phyloP scores from a whole-genome alignment of 2,888 invertebrate genomes.

The Bellardia pandia region DNA sequence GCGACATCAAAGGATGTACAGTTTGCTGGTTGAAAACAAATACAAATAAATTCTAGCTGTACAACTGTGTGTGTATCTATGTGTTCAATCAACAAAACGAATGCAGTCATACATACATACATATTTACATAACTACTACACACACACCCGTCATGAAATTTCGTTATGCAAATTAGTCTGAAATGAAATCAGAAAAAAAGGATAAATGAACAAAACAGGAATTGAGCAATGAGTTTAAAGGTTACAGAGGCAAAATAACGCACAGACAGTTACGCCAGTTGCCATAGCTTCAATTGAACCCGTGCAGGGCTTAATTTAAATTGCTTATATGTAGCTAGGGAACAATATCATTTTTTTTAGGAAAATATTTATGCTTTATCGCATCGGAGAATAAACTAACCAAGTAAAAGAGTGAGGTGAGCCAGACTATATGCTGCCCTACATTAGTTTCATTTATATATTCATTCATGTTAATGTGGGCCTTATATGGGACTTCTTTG shows the following conservation, averaged over 20 bases:
- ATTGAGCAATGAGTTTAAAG: slow-evolving; percentile 36
- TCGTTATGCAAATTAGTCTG: slow-evolving; percentile 63
- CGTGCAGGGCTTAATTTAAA: slow-evolving; percentile 27
- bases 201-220: not conserved
- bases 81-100: slow-evolving; percentile 24
- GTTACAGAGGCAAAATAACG: slow-evolving; percentile 14
- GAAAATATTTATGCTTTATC: not conserved
- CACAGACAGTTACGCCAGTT: not conserved
- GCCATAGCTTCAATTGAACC: slow-evolving; percentile 8
- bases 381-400: too few species aligned
- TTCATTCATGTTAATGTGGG: too few species aligned
- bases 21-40: slow-evolving; percentile 53
- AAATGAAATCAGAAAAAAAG: slow-evolving; percentile 17
- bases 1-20: slow-evolving; percentile 62
- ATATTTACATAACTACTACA: not conserved
- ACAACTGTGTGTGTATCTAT: not conserved
- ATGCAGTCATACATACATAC: not conserved
- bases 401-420: too few species aligned
- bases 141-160: slow-evolving; percentile 27
- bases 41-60: not conserved
- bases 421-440: too few species aligned
- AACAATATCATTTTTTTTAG: not conserved
- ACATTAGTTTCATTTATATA: too few species aligned
- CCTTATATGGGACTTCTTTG: too few species aligned
- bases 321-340: not conserved